Evolutionary conservation across 2,113 vertebrate species (phyloP).

Genomic region (Steatornis caripensis): DNA sequence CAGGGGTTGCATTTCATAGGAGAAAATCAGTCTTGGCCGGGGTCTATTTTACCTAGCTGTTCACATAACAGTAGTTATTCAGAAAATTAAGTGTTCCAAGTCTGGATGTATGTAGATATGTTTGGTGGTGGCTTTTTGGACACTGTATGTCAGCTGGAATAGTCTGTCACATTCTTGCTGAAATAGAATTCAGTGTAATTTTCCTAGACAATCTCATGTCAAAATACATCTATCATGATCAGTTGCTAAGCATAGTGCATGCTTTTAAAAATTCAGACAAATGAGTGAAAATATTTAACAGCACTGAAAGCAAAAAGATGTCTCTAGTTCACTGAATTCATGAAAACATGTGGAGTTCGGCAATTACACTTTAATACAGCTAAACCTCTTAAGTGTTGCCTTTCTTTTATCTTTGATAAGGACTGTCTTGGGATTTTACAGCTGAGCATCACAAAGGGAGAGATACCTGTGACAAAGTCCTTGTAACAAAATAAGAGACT

Average conservation of each 20-base stretch:
- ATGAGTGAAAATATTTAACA: neutral
- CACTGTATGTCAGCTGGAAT: neutral
- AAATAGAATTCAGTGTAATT: neutral
- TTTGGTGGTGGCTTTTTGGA: neutral
- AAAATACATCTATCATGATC: neutral
- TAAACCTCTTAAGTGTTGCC: neutral
- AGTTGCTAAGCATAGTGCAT: neutral
- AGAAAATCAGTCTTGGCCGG: neutral
- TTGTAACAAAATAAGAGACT: neutral
- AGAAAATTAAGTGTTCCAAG: neutral
- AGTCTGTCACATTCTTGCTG: neutral
- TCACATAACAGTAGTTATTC: neutral
- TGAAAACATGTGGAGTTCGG: neutral
- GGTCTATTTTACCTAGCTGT: neutral
- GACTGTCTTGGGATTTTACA: neutral
- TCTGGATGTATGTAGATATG: accelerated
- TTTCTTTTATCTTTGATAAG: neutral
- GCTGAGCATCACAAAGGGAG: neutral
- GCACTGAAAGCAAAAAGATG: neutral
- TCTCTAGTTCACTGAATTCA: neutral
- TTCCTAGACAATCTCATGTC: neutral
- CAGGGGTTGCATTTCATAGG: neutral
- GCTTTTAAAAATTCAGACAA: neutral
- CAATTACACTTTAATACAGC: neutral
- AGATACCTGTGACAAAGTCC: neutral